These are phyloP conservation scores for Taenaris catops DNA, from an alignment of 2,888 invertebrate species.

Conservation along the genomic window DNA sequence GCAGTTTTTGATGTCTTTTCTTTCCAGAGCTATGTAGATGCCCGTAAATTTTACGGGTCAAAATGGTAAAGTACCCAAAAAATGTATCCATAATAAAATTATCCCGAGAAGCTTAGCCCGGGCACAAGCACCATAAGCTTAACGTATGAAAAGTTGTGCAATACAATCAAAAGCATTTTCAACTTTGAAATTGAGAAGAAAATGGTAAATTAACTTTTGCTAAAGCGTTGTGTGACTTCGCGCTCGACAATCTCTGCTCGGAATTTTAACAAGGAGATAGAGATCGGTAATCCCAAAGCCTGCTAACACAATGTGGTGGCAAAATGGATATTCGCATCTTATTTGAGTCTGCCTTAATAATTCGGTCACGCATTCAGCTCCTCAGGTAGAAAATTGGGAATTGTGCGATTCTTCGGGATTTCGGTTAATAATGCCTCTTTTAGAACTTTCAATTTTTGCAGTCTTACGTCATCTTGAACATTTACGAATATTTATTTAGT, in stretches of 20 bases:
- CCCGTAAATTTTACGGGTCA: no score
- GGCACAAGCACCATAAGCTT: constrained; percentile 1
- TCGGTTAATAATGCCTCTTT: constrained; percentile 53
- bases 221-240: constrained; percentile 56
- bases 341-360: constrained; percentile 67
- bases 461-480: no score
- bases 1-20: no score
- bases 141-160: constrained; percentile 8
- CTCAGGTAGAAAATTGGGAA: constrained; percentile 76
- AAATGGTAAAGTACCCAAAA: no score
- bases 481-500: no score
- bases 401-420: constrained; percentile 61
- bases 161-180: constrained; percentile 12
- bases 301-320: constrained; percentile 61
- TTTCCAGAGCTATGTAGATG: no score
- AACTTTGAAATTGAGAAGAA: constrained; percentile 38
- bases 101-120: neutral
- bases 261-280: constrained; percentile 71
- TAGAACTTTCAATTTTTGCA: no score
- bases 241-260: constrained; percentile 52
- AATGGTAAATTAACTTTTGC: constrained; percentile 65
- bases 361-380: constrained; percentile 67
- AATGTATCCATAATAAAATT: no score
- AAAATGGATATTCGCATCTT: constrained; percentile 66
- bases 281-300: constrained; percentile 65